These are phyloP conservation scores for Paracanthobrama guichenoti DNA, from an alignment of 2,113 vertebrate species.

Conservation along the genomic window DNA sequence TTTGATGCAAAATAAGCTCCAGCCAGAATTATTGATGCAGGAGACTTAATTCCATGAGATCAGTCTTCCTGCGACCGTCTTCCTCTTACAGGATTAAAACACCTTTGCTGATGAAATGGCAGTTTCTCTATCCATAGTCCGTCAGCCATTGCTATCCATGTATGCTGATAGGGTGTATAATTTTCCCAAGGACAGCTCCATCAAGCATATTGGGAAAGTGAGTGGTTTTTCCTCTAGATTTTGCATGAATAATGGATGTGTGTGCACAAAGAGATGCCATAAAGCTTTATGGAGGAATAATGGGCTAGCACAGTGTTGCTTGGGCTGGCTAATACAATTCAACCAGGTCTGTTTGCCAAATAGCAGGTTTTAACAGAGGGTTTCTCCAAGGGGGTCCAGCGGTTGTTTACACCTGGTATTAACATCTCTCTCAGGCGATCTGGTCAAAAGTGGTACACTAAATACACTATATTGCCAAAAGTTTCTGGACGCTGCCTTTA, in stretches of 20 bases:
- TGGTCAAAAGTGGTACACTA: background rate
- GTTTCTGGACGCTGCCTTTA: no score
- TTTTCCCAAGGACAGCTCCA: slow-evolving; percentile 62
- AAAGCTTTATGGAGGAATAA: slow-evolving; percentile 36
- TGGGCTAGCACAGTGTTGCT: background rate
- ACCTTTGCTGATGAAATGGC: slow-evolving; percentile 61
- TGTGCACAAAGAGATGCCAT: background rate
- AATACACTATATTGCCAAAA: background rate
- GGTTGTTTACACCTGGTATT: background rate
- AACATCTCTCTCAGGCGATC: background rate
- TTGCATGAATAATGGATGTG: slow-evolving; percentile 41
- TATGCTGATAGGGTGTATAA: slow-evolving; percentile 62
- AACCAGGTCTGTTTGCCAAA: background rate
- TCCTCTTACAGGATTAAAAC: slow-evolving; percentile 50
- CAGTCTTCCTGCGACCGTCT: slow-evolving; percentile 17
- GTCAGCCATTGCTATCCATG: slow-evolving; percentile 55
- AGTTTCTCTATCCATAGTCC: slow-evolving; percentile 62
- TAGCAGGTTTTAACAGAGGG: background rate
- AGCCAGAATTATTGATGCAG: slow-evolving; percentile 57
- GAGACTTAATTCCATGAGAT: slow-evolving; percentile 34
- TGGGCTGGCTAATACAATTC: slow-evolving; percentile 20
- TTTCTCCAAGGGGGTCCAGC: background rate
- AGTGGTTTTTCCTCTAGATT: slow-evolving; percentile 42
- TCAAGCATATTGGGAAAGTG: slow-evolving; percentile 56
- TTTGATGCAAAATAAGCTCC: slow-evolving; percentile 50